These are phyloP conservation scores for Scalopus aquaticus DNA, from an alignment of 2,113 vertebrate species.

Conservation along the genomic window DNA sequence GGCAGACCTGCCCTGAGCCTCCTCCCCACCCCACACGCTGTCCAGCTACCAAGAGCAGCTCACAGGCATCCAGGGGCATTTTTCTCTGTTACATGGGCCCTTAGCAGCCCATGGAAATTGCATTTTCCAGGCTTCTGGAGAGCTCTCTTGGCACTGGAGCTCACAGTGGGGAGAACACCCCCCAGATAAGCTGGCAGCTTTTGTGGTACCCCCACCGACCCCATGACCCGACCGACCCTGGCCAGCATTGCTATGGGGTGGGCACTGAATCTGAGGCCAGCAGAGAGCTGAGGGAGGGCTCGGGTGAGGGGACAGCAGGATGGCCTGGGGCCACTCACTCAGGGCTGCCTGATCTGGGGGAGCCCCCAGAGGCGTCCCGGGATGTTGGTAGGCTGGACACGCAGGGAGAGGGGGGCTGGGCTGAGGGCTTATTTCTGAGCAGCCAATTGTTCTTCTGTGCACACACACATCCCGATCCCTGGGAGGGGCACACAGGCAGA, in stretches of 20 bases:
- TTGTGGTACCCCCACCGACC: neutral
- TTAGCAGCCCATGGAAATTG: neutral
- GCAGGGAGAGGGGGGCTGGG: too few relatives aligned
- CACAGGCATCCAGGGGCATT: neutral
- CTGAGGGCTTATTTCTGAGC: too few relatives aligned
- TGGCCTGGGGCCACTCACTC: neutral
- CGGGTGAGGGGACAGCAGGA: neutral
- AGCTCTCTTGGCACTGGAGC: neutral
- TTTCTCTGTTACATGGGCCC: neutral
- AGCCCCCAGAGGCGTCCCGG: too few relatives aligned
- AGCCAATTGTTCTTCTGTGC: too few relatives aligned
- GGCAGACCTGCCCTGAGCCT: neutral
- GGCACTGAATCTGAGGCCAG: neutral
- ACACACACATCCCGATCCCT: too few relatives aligned
- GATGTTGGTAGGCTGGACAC: too few relatives aligned
- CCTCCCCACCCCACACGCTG: neutral
- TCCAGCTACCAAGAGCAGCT: neutral
- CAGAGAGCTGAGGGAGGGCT: neutral
- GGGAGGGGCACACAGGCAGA: too few relatives aligned
- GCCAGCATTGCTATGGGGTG: neutral
- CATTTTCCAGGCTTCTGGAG: neutral
- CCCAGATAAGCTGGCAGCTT: neutral
- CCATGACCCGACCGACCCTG: accelerated
- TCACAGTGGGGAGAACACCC: neutral
- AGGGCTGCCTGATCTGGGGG: neutral